A percentile compares a stretch with the other conserved stretches of the same genome.
Evolutionary conservation across 2,888 invertebrate species (phyloP).

Genomic region (Orthosia gothica): DNA sequence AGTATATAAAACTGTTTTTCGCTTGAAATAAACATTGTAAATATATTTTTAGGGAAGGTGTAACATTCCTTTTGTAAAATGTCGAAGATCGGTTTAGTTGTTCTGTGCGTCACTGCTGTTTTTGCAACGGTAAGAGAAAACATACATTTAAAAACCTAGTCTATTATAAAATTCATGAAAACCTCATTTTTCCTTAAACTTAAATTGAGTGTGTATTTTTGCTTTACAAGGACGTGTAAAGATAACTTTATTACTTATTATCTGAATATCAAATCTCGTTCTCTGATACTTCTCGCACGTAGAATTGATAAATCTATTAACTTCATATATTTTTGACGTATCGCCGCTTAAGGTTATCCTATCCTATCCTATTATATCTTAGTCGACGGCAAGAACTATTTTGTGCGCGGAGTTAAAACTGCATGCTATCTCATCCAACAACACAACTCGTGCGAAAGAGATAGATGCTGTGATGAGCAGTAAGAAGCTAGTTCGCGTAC

Average conservation of each 20-base stretch:
- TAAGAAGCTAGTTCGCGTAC: too few relatives aligned
- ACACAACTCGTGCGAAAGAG: too few relatives aligned
- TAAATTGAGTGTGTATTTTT: not conserved
- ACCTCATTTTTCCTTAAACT: not conserved
- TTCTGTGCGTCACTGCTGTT: slow-evolving; percentile 35
- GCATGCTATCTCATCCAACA: too few relatives aligned
- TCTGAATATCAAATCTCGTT: not conserved
- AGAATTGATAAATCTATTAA: slow-evolving; percentile 12
- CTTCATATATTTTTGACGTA: not conserved
- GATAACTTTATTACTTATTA: not conserved
- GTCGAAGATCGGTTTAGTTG: slow-evolving; percentile 49
- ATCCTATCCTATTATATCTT: too few relatives aligned
- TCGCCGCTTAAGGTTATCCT: too few relatives aligned
- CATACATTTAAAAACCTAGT: not conserved
- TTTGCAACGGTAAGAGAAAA: slow-evolving; percentile 55
- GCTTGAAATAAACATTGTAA: slow-evolving; percentile 56
- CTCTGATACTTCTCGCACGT: not conserved
- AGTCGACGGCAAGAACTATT: too few relatives aligned
- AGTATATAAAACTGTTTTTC: slow-evolving; percentile 65
- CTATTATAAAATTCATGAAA: not conserved
- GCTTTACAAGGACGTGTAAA: too few relatives aligned
- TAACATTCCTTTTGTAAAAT: slow-evolving; percentile 50
- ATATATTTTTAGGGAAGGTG: slow-evolving; percentile 54
- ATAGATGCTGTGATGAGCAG: too few relatives aligned
- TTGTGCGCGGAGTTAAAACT: too few relatives aligned